A percentile compares a stretch with the other conserved stretches of the same genome.
phyloP scores from a whole-genome alignment of 1,140 invertebrate genomes.

The Bombus confusus region DNA sequence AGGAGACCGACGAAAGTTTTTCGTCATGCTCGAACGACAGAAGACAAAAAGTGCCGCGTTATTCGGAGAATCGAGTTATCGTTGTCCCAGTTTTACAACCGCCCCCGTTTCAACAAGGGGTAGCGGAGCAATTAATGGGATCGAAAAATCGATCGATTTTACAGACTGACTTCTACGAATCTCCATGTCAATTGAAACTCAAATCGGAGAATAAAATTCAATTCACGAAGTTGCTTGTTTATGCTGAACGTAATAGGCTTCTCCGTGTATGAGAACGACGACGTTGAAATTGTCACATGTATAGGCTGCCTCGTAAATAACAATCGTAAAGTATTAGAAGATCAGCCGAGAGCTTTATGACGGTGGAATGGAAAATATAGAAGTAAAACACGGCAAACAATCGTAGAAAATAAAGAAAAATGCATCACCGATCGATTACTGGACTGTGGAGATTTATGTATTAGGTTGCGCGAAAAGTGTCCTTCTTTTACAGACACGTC shows the following conservation, averaged over 20 bases:
- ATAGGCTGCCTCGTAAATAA: neutral
- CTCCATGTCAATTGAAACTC: neutral
- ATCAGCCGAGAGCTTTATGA: neutral
- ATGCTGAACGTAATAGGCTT: neutral
- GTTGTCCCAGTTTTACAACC: constrained; percentile 22
- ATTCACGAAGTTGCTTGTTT: neutral
- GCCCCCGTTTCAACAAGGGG: neutral
- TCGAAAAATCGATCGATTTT: constrained; percentile 29
- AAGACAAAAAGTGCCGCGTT: constrained; percentile 1
- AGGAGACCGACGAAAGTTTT: neutral
- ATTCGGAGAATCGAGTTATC: constrained; percentile 38
- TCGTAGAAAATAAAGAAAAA: too few species aligned
- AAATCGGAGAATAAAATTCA: neutral
- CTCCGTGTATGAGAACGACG: neutral
- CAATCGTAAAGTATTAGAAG: neutral
- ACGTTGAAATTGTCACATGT: neutral
- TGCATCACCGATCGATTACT: too few species aligned
- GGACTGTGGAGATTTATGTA: too few species aligned
- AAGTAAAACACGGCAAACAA: too few species aligned
- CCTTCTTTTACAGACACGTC: too few species aligned
- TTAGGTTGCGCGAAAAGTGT: too few species aligned
- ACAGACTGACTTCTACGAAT: neutral
- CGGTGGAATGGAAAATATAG: too few species aligned
- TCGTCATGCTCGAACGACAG: neutral
- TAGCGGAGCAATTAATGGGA: neutral